Percentiles rank a stretch among this genome's conserved stretches.
Evolutionary conservation across 2,888 invertebrate species (phyloP).

Genomic region (Hypomecis punctinalis): DNA sequence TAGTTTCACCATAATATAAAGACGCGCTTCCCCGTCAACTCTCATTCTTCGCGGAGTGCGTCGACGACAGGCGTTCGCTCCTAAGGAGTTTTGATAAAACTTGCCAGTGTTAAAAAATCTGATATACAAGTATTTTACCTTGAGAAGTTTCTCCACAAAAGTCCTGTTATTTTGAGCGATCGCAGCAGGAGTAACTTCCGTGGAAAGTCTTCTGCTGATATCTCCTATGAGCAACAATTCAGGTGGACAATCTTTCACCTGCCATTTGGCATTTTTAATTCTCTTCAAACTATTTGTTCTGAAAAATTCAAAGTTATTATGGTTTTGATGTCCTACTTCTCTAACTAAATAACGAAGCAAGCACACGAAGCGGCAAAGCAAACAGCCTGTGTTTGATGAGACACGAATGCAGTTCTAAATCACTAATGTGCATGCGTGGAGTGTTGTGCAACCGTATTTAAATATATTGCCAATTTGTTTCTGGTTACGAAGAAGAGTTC

Average conservation of each 20-base stretch:
- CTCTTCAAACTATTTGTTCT: slow-evolving; percentile 86
- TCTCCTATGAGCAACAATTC: slow-evolving; percentile 75
- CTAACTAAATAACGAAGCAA: slow-evolving; percentile 40
- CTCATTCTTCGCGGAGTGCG: too few relatives aligned
- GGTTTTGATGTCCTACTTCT: neutral
- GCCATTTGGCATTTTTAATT: slow-evolving; percentile 87
- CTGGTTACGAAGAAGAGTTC: too few relatives aligned
- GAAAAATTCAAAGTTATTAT: slow-evolving; percentile 49
- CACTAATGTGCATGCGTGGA: slow-evolving; percentile 27
- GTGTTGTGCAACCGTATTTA: slow-evolving; percentile 34
- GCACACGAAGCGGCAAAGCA: slow-evolving; percentile 60
- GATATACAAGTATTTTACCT: slow-evolving; percentile 83
- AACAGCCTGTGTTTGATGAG: slow-evolving; percentile 30
- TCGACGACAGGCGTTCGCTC: too few relatives aligned
- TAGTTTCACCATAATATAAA: too few relatives aligned
- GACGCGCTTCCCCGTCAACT: too few relatives aligned
- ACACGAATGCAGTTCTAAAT: slow-evolving; percentile 17
- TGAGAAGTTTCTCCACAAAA: slow-evolving; percentile 98
- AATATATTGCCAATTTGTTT: neutral
- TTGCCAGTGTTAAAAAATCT: neutral
- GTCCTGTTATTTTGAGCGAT: slow-evolving; percentile 99
- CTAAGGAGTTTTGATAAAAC: too few relatives aligned
- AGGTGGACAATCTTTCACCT: slow-evolving; percentile 86
- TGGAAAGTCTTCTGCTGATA: slow-evolving; percentile 83
- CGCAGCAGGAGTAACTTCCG: slow-evolving; percentile 92